These are phyloP conservation scores for Ptychodera flava DNA, from an alignment of 35 echinoderm and acorn worm genomes.

Conservation along the genomic window DNA sequence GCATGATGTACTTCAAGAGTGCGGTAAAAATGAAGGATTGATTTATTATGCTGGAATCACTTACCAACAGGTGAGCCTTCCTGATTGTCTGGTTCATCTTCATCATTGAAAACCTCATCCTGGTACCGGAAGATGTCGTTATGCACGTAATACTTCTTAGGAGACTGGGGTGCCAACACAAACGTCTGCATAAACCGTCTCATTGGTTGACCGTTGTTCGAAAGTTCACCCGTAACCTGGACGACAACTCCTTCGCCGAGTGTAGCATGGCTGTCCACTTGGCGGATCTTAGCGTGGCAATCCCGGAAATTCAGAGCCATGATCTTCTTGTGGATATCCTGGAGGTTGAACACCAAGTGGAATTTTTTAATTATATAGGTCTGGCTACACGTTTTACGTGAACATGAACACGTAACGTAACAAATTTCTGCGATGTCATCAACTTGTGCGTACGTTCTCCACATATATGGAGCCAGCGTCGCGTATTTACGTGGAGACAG, in stretches of 20 bases:
- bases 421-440: too few relatives aligned
- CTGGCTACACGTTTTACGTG: too few relatives aligned
- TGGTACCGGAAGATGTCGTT: constrained; percentile 99
- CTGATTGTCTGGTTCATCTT: constrained; percentile 28
- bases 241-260: constrained; percentile 96
- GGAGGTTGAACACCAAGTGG: neutral
- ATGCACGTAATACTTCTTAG: constrained; percentile 85
- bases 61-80: neutral
- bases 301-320: constrained; percentile 72
- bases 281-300: constrained; percentile 94
- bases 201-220: constrained; percentile 96
- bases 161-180: constrained; percentile 86
- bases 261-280: constrained; percentile 97
- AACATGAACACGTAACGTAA: too few relatives aligned
- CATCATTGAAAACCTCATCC: constrained; percentile 94
- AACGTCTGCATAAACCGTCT: constrained; percentile 99
- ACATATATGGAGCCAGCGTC: too few relatives aligned
- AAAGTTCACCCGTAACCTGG: constrained; percentile 98
- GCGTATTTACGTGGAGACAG: too few relatives aligned
- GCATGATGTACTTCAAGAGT: too few relatives aligned
- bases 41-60: too few relatives aligned
- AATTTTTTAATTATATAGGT: too few relatives aligned
- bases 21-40: too few relatives aligned
- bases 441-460: too few relatives aligned
- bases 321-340: constrained; percentile 95